phyloP scores from a whole-genome alignment of 2,888 invertebrate species.

The Xiphydria camelus region DNA sequence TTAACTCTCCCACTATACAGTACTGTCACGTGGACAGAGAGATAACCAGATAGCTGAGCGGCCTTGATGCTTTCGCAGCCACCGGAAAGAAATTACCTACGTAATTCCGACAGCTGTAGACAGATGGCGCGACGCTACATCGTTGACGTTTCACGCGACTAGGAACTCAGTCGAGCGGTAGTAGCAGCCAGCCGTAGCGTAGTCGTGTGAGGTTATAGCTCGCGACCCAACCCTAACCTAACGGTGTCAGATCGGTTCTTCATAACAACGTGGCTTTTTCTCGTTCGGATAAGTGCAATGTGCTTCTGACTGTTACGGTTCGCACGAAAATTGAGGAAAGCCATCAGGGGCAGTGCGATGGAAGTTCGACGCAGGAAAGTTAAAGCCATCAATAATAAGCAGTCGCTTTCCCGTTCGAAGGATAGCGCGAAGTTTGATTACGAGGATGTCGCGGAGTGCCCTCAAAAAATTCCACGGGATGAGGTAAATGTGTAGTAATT shows the following conservation, averaged over 20 bases:
- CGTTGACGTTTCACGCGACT: too few relatives aligned
- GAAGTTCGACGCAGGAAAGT: constrained; percentile 44
- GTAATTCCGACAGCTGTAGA: too few relatives aligned
- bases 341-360: constrained; percentile 28
- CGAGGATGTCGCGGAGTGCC: constrained; percentile 15
- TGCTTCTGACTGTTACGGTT: neutral
- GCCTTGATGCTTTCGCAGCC: too few relatives aligned
- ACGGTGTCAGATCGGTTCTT: neutral
- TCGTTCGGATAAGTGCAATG: neutral
- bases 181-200: too few relatives aligned
- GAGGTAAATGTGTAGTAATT: constrained; percentile 27
- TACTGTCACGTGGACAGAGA: too few relatives aligned
- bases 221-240: neutral
- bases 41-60: too few relatives aligned
- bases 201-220: too few relatives aligned
- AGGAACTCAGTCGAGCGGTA: too few relatives aligned
- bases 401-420: neutral
- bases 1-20: too few relatives aligned
- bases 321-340: neutral
- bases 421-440: constrained; percentile 38
- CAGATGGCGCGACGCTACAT: too few relatives aligned
- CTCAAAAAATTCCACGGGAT: constrained; percentile 12
- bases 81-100: too few relatives aligned
- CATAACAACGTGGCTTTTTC: neutral
- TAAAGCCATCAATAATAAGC: constrained; percentile 26